Evolutionary conservation across 2,797 vertebrate species (phyloP).

Genomic region (Xenops minutus): DNA sequence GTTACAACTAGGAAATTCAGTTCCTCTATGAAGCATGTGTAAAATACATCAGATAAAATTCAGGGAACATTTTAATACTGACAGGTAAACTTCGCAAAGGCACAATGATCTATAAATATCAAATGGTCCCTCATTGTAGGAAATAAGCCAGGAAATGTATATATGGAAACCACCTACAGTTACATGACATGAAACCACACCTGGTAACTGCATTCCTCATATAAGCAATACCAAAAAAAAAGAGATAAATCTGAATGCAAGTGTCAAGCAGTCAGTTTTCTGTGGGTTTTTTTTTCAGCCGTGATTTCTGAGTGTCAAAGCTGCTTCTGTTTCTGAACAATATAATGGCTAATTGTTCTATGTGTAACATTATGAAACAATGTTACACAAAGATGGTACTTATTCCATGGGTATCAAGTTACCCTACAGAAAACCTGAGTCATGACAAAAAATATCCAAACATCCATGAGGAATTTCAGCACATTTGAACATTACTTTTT

Average conservation of each 20-base stretch:
- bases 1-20: slow-evolving; percentile 14
- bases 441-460: neutral
- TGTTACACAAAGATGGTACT: neutral
- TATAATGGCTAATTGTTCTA: neutral
- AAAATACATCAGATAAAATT: slow-evolving; percentile 66
- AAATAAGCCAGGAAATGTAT: neutral
- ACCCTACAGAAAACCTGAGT: neutral
- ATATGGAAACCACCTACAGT: neutral
- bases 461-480: neutral
- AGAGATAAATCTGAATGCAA: neutral
- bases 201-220: neutral
- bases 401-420: neutral
- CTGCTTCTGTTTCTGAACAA: neutral
- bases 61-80: slow-evolving; percentile 35
- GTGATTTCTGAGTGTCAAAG: neutral
- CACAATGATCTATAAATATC: neutral
- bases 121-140: neutral
- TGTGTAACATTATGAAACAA: neutral
- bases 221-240: neutral
- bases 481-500: neutral
- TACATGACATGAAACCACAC: neutral
- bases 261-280: neutral
- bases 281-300: neutral
- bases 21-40: slow-evolving; percentile 70
- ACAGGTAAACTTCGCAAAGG: slow-evolving; percentile 8